Evolutionary conservation across 30 jellyfish, hydroid and myxozoan species (phyloP).

Genomic region (Clytia hemisphaerica): DNA sequence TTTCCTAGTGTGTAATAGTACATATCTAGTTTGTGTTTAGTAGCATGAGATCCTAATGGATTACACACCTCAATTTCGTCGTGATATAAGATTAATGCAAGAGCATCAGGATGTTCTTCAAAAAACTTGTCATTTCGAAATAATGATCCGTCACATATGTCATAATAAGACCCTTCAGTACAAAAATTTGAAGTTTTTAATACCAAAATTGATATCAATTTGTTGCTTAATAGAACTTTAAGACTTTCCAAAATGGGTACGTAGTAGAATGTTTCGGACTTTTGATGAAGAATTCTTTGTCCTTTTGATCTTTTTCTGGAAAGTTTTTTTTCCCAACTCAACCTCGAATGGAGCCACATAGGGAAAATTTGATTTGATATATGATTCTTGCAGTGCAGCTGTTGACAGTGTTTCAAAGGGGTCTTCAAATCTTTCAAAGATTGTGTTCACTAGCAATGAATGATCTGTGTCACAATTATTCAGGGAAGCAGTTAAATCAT

Average conservation of each 20-base stretch:
- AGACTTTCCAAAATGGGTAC: neutral
- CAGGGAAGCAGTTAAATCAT: neutral
- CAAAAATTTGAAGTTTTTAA: neutral
- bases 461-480: conserved; percentile 2
- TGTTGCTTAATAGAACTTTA: neutral
- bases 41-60: conserved; percentile 16
- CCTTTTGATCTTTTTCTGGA: conserved; percentile 9
- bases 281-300: neutral
- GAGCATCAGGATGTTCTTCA: conserved; percentile 1
- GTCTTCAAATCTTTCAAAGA: conserved; percentile 1
- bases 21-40: neutral
- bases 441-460: neutral
- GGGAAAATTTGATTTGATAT: neutral
- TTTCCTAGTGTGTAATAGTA: conserved; percentile 8
- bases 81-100: conserved; percentile 17
- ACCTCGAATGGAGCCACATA: neutral
- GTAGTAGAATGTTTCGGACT: conserved; percentile 1
- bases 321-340: neutral
- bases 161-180: conserved; percentile 3
- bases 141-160: conserved; percentile 12
- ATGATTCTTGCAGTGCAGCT: conserved; percentile 12
- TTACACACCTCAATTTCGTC: conserved; percentile 25
- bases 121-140: conserved; percentile 1
- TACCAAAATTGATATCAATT: neutral
- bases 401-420: neutral